Conservation (phyloP, 2,113 vertebrate species). For the Chaetops frenatus region DNA sequence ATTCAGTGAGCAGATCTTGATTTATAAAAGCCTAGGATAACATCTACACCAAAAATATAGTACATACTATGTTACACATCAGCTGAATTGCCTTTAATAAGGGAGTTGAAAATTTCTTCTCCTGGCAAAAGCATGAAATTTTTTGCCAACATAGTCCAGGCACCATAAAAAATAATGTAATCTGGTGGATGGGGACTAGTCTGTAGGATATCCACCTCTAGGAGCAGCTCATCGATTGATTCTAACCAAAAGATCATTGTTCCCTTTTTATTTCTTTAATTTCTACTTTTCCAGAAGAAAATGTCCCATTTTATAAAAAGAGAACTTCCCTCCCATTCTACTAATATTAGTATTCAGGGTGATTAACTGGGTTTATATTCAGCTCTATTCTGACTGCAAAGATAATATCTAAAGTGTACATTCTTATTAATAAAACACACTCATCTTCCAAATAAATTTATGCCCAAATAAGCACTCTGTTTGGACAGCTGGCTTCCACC, state of each 20-base stretch:
- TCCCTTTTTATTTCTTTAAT: neutral
- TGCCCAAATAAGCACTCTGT: neutral
- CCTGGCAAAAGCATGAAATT: neutral
- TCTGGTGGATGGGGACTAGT: neutral
- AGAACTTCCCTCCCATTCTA: neutral
- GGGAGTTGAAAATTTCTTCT: neutral
- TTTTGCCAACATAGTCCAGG: neutral
- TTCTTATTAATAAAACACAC: constrained; percentile 1
- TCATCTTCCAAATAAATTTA: neutral
- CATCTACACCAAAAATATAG: neutral
- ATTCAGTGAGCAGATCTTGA: neutral
- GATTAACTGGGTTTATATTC: neutral
- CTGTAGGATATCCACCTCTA: neutral
- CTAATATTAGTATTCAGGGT: neutral
- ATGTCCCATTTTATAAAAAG: neutral
- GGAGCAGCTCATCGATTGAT: neutral
- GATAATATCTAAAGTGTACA: neutral
- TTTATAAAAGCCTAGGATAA: neutral
- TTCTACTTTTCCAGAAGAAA: neutral
- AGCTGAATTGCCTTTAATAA: neutral
- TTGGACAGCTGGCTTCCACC: constrained; percentile 17
- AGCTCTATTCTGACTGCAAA: neutral
- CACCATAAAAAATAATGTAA: neutral
- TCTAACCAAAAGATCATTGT: neutral
- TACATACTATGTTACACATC: neutral